Conservation (phyloP, 2,888 invertebrate genomes). For the Orthosia incerta region DNA sequence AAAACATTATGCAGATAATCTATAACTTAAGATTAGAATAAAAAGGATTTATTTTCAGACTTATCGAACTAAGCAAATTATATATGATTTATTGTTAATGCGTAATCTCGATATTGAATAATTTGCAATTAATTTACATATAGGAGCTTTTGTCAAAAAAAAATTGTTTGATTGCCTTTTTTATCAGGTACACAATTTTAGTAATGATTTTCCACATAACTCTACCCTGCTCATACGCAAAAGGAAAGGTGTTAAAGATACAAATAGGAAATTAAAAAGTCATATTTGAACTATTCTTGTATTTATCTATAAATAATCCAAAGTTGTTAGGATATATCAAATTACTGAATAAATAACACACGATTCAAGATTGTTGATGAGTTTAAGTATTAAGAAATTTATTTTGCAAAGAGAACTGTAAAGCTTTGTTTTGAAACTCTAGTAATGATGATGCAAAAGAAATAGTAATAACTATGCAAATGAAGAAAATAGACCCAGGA, state of each 20-base stretch:
- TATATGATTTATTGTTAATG: too few species aligned
- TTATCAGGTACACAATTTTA: not conserved
- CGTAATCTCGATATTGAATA: constrained; percentile 7
- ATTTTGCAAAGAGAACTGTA: not conserved
- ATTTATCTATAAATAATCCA: constrained; percentile 14
- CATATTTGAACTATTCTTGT: constrained; percentile 5
- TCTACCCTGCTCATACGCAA: not conserved
- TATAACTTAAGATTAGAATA: too few species aligned
- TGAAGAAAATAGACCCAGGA: not conserved
- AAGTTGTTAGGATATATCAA: not conserved
- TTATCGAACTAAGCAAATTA: not conserved
- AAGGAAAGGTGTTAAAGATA: not conserved
- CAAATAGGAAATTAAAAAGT: constrained; percentile 22
- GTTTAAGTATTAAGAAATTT: not conserved
- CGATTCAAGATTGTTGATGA: not conserved
- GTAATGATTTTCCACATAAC: not conserved
- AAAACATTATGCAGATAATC: too few species aligned
- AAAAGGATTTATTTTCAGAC: not conserved
- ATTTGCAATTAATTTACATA: too few species aligned
- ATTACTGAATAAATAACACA: not conserved
- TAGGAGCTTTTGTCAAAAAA: not conserved
- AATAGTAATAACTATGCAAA: not conserved
- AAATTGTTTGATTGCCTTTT: not conserved
- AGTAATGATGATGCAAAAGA: not conserved
- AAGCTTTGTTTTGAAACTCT: not conserved